phyloP scores from a whole-genome alignment of 2,888 invertebrate genomes.

The Eumacrocentrus americanus region DNA sequence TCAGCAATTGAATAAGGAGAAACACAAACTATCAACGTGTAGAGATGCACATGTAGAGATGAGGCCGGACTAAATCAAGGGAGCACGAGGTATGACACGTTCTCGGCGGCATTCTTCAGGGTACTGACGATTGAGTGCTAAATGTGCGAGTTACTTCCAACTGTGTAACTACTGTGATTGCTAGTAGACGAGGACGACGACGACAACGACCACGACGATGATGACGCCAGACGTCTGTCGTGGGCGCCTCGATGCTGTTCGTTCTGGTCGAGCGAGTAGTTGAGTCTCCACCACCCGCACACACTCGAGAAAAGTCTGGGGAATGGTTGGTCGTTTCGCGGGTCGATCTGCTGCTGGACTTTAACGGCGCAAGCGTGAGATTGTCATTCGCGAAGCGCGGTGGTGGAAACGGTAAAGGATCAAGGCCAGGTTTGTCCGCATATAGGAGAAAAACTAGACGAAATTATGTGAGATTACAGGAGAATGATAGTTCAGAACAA shows the following conservation, averaged over 20 bases:
- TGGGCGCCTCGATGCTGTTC: constrained; percentile 37
- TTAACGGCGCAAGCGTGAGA: constrained; percentile 44
- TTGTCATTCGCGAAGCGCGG: background rate
- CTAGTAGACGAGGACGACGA: background rate
- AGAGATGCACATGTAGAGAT: background rate
- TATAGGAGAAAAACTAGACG: too few relatives aligned
- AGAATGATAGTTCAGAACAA: too few relatives aligned
- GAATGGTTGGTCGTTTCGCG: constrained; percentile 52
- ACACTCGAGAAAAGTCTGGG: constrained; percentile 6
- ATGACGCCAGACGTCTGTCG: constrained; percentile 38
- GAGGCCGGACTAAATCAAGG: background rate
- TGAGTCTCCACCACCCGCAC: constrained; percentile 16
- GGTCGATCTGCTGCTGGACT: constrained; percentile 53
- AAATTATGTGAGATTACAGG: too few relatives aligned
- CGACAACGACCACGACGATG: constrained; percentile 28
- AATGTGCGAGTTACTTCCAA: constrained; percentile 10
- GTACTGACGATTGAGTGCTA: constrained; percentile 43
- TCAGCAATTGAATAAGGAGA: too few relatives aligned
- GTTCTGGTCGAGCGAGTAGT: constrained; percentile 24
- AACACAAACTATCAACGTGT: too few relatives aligned
- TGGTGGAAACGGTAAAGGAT: constrained; percentile 9
- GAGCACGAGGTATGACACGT: constrained; percentile 33
- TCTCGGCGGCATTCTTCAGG: constrained; percentile 56
- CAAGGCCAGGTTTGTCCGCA: constrained; percentile 1
- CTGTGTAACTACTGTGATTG: background rate